Percentiles rank a stretch among this genome's conserved stretches.
Conservation (phyloP, 2,113 vertebrate genomes). For the Egretta garzetta region DNA sequence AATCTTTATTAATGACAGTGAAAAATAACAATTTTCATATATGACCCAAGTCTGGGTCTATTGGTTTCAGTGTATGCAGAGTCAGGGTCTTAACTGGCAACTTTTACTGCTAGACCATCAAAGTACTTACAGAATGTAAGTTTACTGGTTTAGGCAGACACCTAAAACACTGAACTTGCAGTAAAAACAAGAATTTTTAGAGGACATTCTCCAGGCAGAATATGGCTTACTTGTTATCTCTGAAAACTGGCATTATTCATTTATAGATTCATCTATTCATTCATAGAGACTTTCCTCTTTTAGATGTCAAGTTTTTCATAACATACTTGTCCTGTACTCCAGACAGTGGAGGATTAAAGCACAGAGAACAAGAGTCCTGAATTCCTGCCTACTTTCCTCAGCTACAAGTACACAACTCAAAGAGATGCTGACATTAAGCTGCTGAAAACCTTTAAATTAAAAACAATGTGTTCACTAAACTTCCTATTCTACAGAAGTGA, state of each 20-base stretch:
- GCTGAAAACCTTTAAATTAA: neutral
- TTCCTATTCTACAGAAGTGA: neutral
- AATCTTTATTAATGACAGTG: neutral
- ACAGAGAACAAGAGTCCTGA: neutral
- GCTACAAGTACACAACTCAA: neutral
- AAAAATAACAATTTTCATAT: neutral
- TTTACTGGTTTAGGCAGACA: neutral
- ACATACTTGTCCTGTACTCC: neutral
- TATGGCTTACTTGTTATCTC: neutral
- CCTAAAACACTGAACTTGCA: neutral
- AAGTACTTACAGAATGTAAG: neutral
- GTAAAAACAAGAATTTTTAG: neutral
- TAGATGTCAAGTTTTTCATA: neutral
- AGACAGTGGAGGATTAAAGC: neutral
- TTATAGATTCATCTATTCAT: neutral
- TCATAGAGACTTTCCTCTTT: neutral
- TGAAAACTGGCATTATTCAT: neutral
- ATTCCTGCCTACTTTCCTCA: neutral
- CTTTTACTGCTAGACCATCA: neutral
- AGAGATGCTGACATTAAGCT: neutral
- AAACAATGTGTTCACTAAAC: neutral
- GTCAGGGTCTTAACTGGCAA: neutral
- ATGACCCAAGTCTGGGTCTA: neutral
- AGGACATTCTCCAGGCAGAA: neutral
- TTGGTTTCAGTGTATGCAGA: neutral